These are phyloP conservation scores for Catotricha subobsoleta DNA, from an alignment of 2,888 invertebrate species.

Conservation along the genomic window DNA sequence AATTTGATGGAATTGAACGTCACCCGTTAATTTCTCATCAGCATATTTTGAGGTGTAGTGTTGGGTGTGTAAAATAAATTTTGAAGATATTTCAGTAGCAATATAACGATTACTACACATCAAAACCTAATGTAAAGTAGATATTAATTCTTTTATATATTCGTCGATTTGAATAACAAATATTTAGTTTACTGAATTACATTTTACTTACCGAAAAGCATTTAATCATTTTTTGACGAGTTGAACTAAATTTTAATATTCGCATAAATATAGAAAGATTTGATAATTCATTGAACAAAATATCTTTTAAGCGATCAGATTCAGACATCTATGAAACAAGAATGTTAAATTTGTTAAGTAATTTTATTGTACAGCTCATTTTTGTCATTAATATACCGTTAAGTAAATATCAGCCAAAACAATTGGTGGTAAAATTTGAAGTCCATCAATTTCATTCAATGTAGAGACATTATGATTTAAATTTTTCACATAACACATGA, in stretches of 20 bases:
- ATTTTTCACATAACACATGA: conserved; percentile 20
- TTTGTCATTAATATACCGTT: conserved; percentile 20
- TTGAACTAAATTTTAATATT: conserved; percentile 22
- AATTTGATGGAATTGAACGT: conserved; percentile 11
- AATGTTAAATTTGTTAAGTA: background rate
- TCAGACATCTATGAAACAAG: conserved; percentile 2
- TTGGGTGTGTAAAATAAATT: conserved; percentile 12
- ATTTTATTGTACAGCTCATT: conserved; percentile 2
- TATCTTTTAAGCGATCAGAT: conserved; percentile 13
- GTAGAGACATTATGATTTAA: conserved; percentile 22
- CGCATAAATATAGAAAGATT: conserved; percentile 24
- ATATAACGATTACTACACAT: conserved; percentile 21
- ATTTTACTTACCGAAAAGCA: conserved; percentile 17
- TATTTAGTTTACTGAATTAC: background rate
- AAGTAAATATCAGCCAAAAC: conserved; percentile 27
- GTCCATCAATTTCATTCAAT: conserved; percentile 20
- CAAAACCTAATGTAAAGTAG: conserved; percentile 12
- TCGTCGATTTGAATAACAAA: background rate
- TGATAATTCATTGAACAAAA: conserved; percentile 23
- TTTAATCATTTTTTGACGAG: conserved; percentile 23
- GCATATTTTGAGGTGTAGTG: background rate
- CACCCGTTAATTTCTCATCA: conserved; percentile 1
- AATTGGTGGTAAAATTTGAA: conserved; percentile 24
- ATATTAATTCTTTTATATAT: too few relatives aligned
- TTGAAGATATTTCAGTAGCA: conserved; percentile 19